Base-by-base conservation (phyloP, 2,797 vertebrate species). In the Microctenopoma lineatum region DNA sequence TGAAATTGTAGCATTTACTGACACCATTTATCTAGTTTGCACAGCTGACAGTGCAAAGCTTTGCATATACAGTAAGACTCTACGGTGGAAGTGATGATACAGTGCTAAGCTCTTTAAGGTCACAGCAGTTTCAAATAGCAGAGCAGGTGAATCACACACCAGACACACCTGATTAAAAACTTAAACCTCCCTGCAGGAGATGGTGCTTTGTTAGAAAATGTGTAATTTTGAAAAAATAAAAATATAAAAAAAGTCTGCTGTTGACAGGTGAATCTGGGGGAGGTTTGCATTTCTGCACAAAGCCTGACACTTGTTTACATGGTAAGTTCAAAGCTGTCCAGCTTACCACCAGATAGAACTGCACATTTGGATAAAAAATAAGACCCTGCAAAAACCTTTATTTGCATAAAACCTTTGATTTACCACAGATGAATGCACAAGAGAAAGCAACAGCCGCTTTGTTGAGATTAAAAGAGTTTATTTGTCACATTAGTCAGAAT, bases 361-460 rank as follows among this genome's bases (percentile, higher is more conserved):
- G 72, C 86, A 89, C 90, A 90, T 91, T 85, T 88, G 73, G 87
- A 91, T 90, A 89, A 87, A 84, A 83, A 79, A 78, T 85, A 86
- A 82, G 57, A 75, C 79, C 68, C 71, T 47, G 72, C 83, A 77
- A 84, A 87, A 81, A 80, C 32, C 60, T 56, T 32, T 50, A 93
- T 94, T 94, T 93, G 90, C 93, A 92, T 94, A 93, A 94, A 94
- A 90, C 88, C 91, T 92, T 93, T 93, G 90, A 94, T 93, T 94
- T 90, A 84, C 74, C 80, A 70, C 86, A 83, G 88, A 92, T 92
- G 90, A 93, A 86, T 84, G 73, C 79, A 29, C 69, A 46, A 61
- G 73, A 83, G 76, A 89, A 86, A 79, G 85, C 80, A 77, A 71
- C 86, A 84, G 80, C 82, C 79, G 80, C 89, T 93, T 93, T 90